Percentiles rank a stretch among this genome's conserved stretches.
Conservation (phyloP, 2,113 vertebrate genomes). For the Albula goreensis region DNA sequence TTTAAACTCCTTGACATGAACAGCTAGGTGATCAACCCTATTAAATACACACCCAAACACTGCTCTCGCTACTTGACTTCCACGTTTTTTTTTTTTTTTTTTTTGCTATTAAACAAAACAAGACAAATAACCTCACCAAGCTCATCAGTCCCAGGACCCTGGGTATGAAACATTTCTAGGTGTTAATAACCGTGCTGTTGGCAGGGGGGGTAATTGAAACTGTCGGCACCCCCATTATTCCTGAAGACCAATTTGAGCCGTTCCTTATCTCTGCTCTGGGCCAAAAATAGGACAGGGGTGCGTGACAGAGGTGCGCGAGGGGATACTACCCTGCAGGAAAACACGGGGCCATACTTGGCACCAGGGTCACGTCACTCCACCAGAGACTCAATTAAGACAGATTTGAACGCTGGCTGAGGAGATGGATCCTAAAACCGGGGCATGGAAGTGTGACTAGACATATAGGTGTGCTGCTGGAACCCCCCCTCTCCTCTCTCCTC, state of each 20-base stretch:
- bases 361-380: background rate
- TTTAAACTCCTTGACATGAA: background rate
- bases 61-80: background rate
- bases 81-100: background rate
- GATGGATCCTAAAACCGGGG: background rate
- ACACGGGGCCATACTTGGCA: background rate
- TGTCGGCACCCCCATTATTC: conserved; percentile 29
- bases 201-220: conserved; percentile 20
- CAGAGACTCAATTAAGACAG: background rate
- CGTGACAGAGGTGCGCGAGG: background rate
- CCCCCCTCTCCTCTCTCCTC: background rate
- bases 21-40: background rate
- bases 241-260: conserved; percentile 18
- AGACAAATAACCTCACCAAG: background rate
- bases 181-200: conserved; percentile 47
- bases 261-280: background rate
- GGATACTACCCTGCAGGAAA: background rate
- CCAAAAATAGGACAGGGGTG: background rate
- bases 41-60: background rate
- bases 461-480: background rate
- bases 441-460: background rate
- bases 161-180: background rate
- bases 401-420: background rate
- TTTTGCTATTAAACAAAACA: conserved; percentile 35
- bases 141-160: background rate